Evolutionary conservation across 1,140 invertebrate species (phyloP), one percentile per base, ranked within the genome.

Genomic region (Hylaeus volcanicus): DNA sequence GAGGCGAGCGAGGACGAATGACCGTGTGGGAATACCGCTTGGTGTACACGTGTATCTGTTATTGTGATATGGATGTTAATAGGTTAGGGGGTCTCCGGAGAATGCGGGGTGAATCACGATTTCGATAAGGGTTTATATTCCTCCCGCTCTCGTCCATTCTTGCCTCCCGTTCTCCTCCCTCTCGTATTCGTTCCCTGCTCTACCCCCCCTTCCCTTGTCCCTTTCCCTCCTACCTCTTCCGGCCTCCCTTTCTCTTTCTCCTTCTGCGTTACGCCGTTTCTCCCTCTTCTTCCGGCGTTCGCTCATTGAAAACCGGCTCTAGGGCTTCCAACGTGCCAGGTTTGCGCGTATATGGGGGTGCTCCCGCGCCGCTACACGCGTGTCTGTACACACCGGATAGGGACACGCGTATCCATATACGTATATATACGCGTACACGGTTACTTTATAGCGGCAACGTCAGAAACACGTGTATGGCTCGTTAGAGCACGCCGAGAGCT

Each of bases 31-130:
- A 83, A 80, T 81, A 85, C 79, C 39, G 74, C 80, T 60, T 84
- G 78, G 84, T 76, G 73, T 90, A 90, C 90, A 88, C 88, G 89
- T 90, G 89, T 89, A 89, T 91, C 86, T 89, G 89, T 90, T 90
- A 91, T 91, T 90, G 88, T 83, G 91, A 91, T 92, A 92, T 92
- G 89, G 90, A 92, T 92, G 91, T 92, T 92, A 92, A 92, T 92
- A 90, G 91, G 91, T 92, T 92, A 92, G 88, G 90, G 88, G 91
- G 89, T 92, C 90, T 91, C 90, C 85, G 81, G 89, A 91, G 89
- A 90, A 89, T 89, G 87, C 88, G 85, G 90, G 89, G 88, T 91
- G 90, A 92, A 91, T 92, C 89, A 89, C 87, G 88, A 90, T 92
- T 92, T 91, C 91, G 90, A 92, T 92, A 90, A 90, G 90, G 90